These are phyloP conservation scores for Leucoptera coffeella DNA, from an alignment of 2,888 invertebrate species.

Conservation along the genomic window DNA sequence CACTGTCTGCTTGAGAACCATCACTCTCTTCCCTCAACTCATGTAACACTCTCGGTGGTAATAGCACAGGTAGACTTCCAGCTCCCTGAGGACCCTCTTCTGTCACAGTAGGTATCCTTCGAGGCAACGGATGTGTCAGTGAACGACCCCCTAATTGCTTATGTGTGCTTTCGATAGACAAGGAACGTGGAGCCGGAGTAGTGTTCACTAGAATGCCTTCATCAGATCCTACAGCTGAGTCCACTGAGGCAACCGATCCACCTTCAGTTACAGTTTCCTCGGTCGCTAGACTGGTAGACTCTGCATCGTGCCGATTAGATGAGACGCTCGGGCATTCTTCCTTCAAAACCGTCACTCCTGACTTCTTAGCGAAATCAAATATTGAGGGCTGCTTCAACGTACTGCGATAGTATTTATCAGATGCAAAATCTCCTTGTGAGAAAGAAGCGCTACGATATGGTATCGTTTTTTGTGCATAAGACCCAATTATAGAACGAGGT, in stretches of 20 bases:
- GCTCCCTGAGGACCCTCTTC: conserved; percentile 24
- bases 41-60: conserved; percentile 33
- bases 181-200: conserved; percentile 30
- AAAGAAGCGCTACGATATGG: conserved; percentile 83
- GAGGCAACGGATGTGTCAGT: conserved; percentile 44
- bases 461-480: conserved; percentile 59
- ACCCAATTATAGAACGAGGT: conserved; percentile 54
- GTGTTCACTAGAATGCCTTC: conserved; percentile 44
- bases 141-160: conserved; percentile 44
- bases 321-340: conserved; percentile 13
- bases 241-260: conserved; percentile 52
- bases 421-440: conserved; percentile 76
- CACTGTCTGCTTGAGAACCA: conserved; percentile 46
- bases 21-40: conserved; percentile 46
- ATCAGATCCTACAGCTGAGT: conserved; percentile 57
- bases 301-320: conserved; percentile 21
- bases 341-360: conserved; percentile 11
- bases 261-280: conserved; percentile 33
- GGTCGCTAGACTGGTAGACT: conserved; percentile 20
- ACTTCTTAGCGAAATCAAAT: conserved; percentile 34
- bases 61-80: conserved; percentile 30
- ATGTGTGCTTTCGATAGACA: conserved; percentile 38
- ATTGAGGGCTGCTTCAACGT: conserved; percentile 28
- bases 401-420: conserved; percentile 42
- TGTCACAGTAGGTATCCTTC: conserved; percentile 31